Evolutionary conservation across 2,888 invertebrate genomes (phyloP), one percentile per base, ranked within the genome.

Genomic region (Strigamia maritima): DNA sequence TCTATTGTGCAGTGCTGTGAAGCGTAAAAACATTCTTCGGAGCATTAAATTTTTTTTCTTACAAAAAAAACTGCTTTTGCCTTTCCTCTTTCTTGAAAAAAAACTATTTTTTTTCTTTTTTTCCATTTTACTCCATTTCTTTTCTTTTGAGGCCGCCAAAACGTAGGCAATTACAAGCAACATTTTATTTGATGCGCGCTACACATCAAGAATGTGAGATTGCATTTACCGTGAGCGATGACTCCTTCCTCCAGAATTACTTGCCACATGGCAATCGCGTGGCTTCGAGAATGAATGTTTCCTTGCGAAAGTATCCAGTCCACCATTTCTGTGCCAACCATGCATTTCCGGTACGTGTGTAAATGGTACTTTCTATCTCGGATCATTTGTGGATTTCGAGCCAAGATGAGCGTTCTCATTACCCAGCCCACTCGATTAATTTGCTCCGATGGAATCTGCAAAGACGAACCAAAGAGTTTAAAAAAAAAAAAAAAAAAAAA

Each of bases 221-320:
- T 31, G 74, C 7, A 24, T 88, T 87, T 84, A 93, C 93, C 92
- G 85, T 93, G 92, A 78, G 90, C 89, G 81, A 94, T 89, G 81
- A 93, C 90, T 75, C 92, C 92, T 86, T 93, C 92, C 85, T 94
- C 94, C 60, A 94, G 87, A 79, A 94, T 86, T 0, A 91, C 92
- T 85, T 94, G 94, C 92, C 93, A 94, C 91, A 94, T 93, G 81
- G 92, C 93, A 76, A 91, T 90, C 77, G 92, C 92, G 85, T 92
- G 92, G 81, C 90, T 89, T 81, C 93, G 87, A 1, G 86, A 86
- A 88, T 91, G 90, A 16, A 91, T 90, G 31, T 85, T 83, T 77
- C 90, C 89, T 82, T 91, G 87, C 82, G 89, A 89, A 82, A 92
- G 86, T 81, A 94, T 85, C 93, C 93, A 94, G 85, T 93, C 93